Evolutionary conservation across 2,797 vertebrate species (phyloP), one percentile per base, ranked within the genome.

Genomic region (Cirrhinus mrigala): DNA sequence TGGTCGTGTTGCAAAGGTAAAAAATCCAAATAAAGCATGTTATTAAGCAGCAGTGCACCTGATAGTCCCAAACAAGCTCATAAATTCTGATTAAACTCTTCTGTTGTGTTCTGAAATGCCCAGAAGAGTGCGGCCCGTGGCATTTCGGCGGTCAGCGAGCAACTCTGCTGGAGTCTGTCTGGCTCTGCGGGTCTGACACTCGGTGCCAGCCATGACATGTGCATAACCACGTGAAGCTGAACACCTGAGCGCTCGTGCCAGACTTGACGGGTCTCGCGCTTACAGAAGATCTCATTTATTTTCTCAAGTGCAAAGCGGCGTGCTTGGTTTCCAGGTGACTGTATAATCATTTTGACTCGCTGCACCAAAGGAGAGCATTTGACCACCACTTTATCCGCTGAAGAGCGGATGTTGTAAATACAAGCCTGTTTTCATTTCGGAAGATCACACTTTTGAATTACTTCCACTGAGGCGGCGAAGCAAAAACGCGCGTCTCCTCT

Each of bases 201-300:
- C 40, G 0, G 33, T 79, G 83, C 82, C 82, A 83, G 16, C 29
- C 22, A 52, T 29, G 73, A 77, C 71, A 54, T 84, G 83, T 79
- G 52, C 66, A 60, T 29, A 73, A 85, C 83, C 3, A 15, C 18
- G 76, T 85, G 83, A 79, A 37, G 44, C 68, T 85, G 83, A 85
- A 85, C 83, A 85, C 76, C 83, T 79, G 76, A 79, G 44, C 16
- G 1, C 54, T 24, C 2, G 37, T 85, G 83, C 76, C 83, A 79
- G 66, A 46, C 40, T 37, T 79, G 18, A 78, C 40, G 60, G 46
- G 33, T 29, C 9, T 9, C 15, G 2, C 0, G 5, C 46, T 54
- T 10, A 15, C 29, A 27, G 8, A n/a, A 70, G n/a, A 78, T 69
- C 1, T 2, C 18, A 8, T 58, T 62, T 14, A 62, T 15, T 52